phyloP scores from a whole-genome alignment of 2,113 vertebrate species.

The Nothocercus nigrocapillus region DNA sequence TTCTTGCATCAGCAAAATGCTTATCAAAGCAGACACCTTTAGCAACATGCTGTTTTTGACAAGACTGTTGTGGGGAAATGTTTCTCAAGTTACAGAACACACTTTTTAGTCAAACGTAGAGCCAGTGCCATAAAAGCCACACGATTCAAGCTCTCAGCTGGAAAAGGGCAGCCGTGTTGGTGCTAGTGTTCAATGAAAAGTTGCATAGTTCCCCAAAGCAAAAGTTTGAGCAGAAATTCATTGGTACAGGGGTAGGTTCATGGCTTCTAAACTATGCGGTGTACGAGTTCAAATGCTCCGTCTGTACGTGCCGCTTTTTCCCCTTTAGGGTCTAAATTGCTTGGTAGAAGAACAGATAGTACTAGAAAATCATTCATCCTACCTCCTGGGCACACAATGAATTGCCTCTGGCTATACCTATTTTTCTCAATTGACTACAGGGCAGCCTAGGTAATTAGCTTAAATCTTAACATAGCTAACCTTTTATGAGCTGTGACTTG shows the following conservation, averaged over 20 bases:
- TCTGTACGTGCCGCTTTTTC: background rate
- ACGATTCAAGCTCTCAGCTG: background rate
- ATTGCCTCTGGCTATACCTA: fast-evolving
- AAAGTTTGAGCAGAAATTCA: background rate
- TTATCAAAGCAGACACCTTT: background rate
- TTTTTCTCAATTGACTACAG: background rate
- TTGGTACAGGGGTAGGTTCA: background rate
- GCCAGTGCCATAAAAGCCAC: background rate
- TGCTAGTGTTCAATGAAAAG: background rate
- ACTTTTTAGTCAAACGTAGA: background rate
- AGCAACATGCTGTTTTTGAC: background rate
- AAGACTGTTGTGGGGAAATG: background rate
- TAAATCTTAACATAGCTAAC: background rate
- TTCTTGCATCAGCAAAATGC: background rate
- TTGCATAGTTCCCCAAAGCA: background rate
- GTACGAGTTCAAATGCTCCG: background rate
- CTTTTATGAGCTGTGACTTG: background rate
- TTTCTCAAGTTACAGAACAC: background rate
- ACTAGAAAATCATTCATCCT: background rate
- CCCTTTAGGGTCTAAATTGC: background rate
- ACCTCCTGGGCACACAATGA: background rate
- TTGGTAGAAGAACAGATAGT: background rate
- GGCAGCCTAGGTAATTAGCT: background rate
- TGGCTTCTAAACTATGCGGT: background rate
- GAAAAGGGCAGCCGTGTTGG: background rate